Conservation (phyloP, 2,113 vertebrate species). For the Chitala chitala region DNA sequence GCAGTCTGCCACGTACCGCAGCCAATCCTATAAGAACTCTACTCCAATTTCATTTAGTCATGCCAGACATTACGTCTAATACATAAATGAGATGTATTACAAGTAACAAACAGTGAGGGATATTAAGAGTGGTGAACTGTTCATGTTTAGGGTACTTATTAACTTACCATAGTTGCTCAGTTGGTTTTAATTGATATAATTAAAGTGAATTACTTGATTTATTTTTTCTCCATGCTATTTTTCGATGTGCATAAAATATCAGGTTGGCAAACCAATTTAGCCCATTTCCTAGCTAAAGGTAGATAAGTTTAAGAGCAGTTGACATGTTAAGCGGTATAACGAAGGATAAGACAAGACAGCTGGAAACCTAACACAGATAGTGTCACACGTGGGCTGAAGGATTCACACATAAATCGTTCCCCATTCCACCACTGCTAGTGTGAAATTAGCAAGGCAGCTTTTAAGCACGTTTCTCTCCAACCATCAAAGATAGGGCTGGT, state of each 20-base stretch:
- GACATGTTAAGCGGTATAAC: not conserved
- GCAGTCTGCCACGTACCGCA: not conserved
- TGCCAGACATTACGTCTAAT: too few relatives aligned
- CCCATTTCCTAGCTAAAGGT: not conserved
- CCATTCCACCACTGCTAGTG: constrained; percentile 1
- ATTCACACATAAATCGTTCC: constrained; percentile 20
- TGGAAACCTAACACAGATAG: constrained; percentile 7
- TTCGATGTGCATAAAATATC: too few relatives aligned
- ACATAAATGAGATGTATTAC: too few relatives aligned
- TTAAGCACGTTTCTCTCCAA: constrained; percentile 5
- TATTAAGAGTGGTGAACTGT: too few relatives aligned
- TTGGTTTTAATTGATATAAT: too few relatives aligned
- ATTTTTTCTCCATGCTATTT: too few relatives aligned
- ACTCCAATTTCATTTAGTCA: not conserved
- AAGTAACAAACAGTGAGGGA: too few relatives aligned
- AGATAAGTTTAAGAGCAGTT: not conserved
- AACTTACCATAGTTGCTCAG: too few relatives aligned
- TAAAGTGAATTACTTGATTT: too few relatives aligned
- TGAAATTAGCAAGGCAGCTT: not conserved
- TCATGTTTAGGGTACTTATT: too few relatives aligned
- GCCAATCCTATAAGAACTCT: not conserved
- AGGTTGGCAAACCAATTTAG: too few relatives aligned
- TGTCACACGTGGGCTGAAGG: constrained; percentile 1
- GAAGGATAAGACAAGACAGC: not conserved
- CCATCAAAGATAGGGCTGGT: not conserved